phyloP scores from a whole-genome alignment of 23 tunicate species.

The Styela clava region DNA sequence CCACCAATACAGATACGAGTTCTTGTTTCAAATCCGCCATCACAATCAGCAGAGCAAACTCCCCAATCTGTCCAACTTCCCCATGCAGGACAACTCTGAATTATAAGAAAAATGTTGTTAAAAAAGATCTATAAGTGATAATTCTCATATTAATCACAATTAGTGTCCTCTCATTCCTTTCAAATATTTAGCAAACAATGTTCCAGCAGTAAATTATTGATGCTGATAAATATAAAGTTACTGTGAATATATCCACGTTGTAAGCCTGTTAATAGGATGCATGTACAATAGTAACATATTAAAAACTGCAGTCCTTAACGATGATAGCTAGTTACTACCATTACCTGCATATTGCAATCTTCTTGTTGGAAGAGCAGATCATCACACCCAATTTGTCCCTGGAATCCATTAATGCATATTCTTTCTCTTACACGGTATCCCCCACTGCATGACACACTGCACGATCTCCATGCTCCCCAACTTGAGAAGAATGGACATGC shows the following conservation, averaged over 20 bases:
- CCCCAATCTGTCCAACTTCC: slow-evolving; percentile 36
- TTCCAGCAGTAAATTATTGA: too few species aligned
- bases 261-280: too few species aligned
- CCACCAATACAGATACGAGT: slow-evolving; percentile 45
- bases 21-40: slow-evolving; percentile 43
- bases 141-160: too few species aligned
- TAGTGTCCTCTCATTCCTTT: too few species aligned
- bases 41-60: slow-evolving; percentile 37
- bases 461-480: slow-evolving; percentile 24
- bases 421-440: not conserved
- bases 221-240: too few species aligned
- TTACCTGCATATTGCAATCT: slow-evolving; percentile 12
- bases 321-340: too few species aligned
- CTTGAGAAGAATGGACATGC: slow-evolving; percentile 24
- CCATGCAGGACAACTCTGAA: slow-evolving; percentile 56
- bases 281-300: too few species aligned
- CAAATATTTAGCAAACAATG: too few species aligned
- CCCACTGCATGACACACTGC: slow-evolving; percentile 32
- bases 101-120: not conserved
- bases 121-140: too few species aligned
- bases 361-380: not conserved
- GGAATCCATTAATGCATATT: slow-evolving; percentile 11
- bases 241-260: too few species aligned
- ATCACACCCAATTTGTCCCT: slow-evolving; percentile 27
- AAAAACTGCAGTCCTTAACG: too few species aligned